Percentiles rank a stretch among this genome's conserved stretches.
Evolutionary conservation across 2,797 vertebrate species (phyloP).

Genomic region (Sciurus carolinensis): DNA sequence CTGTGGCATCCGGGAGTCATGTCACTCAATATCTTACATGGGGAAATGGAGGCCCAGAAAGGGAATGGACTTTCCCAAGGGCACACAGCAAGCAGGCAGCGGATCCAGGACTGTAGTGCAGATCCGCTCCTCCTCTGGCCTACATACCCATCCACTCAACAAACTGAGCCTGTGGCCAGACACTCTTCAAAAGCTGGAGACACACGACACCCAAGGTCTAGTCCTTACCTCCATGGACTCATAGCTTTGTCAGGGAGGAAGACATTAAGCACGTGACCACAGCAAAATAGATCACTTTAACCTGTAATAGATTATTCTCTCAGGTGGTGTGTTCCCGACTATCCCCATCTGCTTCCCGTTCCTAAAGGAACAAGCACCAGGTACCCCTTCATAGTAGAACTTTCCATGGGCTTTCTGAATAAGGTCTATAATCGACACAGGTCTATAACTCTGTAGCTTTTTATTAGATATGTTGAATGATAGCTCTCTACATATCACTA

Average conservation of each 20-base stretch:
- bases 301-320: not conserved
- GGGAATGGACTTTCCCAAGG: not conserved
- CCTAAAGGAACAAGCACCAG: not conserved
- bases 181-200: not conserved
- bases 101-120: not conserved
- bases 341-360: not conserved
- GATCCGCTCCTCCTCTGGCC: no score
- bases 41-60: not conserved
- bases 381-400: not conserved
- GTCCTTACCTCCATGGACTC: no score
- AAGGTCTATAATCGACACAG: no score
- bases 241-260: not conserved
- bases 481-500: not conserved
- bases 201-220: not conserved
- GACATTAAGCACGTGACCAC: not conserved
- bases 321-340: not conserved
- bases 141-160: not conserved
- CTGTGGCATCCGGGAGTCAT: not conserved
- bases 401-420: not conserved
- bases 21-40: rapidly evolving
- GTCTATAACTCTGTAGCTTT: not conserved
- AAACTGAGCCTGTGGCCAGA: not conserved
- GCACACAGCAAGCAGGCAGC: not conserved
- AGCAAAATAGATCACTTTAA: not conserved
- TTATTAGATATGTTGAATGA: not conserved